phyloP scores from a whole-genome alignment of 2,888 invertebrate species.

The Drosophila diplacantha region DNA sequence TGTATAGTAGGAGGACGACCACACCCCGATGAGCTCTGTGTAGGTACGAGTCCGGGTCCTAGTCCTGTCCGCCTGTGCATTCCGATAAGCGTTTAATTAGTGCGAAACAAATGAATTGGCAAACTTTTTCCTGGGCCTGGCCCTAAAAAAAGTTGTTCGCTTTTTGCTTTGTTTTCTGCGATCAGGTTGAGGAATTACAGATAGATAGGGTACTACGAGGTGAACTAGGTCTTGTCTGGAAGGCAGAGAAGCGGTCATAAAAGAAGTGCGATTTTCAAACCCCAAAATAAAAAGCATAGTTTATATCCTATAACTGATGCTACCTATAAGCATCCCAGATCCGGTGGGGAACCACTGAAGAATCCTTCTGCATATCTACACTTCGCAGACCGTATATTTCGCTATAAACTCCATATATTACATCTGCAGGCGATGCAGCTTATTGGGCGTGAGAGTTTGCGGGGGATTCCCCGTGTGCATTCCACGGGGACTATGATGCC shows the following conservation, averaged over 20 bases:
- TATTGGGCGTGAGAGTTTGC: slow-evolving; percentile 24
- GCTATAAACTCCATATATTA: background rate
- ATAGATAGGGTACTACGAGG: slow-evolving; percentile 12
- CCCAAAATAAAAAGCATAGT: background rate
- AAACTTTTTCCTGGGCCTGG: slow-evolving; percentile 18
- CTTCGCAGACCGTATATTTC: background rate
- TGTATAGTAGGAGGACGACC: background rate
- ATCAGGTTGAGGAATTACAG: slow-evolving; percentile 8
- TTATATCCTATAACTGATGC: background rate
- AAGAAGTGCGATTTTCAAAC: background rate
- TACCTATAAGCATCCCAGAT: too few relatives aligned
- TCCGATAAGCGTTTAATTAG: slow-evolving; percentile 42
- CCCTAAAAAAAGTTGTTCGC: slow-evolving; percentile 10
- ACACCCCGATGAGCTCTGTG: background rate
- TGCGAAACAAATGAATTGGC: slow-evolving; percentile 43
- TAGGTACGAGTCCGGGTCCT: slow-evolving; percentile 1
- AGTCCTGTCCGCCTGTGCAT: slow-evolving; percentile 14
- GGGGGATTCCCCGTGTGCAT: slow-evolving; percentile 19
- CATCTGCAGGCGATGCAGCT: slow-evolving; percentile 14
- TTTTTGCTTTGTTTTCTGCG: slow-evolving; percentile 9
- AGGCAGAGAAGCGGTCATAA: background rate
- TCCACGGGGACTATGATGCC: slow-evolving; percentile 18
- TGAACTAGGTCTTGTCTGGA: slow-evolving; percentile 3
- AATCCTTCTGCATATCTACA: background rate
- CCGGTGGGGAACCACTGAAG: background rate